Percentiles rank a stretch among this genome's conserved stretches.
Conservation (phyloP, 2,113 vertebrate species). For the Orcinus orca region DNA sequence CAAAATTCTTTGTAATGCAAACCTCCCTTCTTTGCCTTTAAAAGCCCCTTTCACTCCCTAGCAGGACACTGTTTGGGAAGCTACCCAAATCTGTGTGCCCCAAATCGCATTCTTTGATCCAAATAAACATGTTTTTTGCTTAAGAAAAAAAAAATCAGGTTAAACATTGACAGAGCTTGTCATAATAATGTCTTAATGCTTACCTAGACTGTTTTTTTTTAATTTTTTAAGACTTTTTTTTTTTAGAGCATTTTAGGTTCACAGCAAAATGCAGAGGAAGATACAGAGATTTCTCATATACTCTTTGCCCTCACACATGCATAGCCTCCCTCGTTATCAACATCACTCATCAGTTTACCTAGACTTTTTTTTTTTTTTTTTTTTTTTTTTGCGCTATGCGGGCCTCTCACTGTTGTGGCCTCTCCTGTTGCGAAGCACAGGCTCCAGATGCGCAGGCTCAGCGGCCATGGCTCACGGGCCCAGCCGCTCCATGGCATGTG, state of each 20-base stretch:
- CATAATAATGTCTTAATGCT: background rate
- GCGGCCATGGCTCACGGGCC: too few species aligned
- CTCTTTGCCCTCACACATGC: background rate
- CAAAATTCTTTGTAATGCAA: background rate
- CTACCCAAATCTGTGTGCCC: background rate
- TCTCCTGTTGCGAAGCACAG: too few species aligned
- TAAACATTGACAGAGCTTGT: background rate
- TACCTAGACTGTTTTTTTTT: background rate
- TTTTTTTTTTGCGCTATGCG: too few species aligned
- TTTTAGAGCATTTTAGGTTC: background rate
- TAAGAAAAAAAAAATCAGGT: background rate
- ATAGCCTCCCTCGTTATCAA: background rate
- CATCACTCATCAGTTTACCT: background rate
- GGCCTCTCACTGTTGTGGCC: too few species aligned
- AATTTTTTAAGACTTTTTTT: background rate
- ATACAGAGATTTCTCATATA: background rate
- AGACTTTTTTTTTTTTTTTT: background rate
- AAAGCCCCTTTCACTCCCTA: background rate
- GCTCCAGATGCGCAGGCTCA: too few species aligned
- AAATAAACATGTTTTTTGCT: background rate
- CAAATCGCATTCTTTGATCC: background rate
- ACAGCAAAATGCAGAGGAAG: background rate
- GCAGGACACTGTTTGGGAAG: background rate
- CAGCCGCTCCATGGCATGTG: too few species aligned
- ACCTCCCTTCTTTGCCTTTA: background rate